phyloP scores from a whole-genome alignment of 2,797 vertebrate genomes.

The Chelmon rostratus region DNA sequence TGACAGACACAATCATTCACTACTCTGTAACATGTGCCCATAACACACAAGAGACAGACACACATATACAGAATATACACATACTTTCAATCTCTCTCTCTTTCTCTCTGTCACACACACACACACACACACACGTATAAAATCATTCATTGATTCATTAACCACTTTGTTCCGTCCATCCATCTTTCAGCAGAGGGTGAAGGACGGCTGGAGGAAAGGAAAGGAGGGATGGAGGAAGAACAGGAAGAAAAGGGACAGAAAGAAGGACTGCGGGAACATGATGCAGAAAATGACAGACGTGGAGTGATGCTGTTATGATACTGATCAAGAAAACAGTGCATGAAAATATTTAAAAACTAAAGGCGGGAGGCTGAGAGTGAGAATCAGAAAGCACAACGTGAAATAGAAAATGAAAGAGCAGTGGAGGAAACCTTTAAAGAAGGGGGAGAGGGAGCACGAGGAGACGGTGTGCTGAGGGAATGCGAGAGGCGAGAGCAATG shows the following conservation, averaged over 20 bases:
- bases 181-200: constrained; percentile 72
- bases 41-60: constrained; percentile 16
- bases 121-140: constrained; percentile 10
- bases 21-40: constrained; percentile 27
- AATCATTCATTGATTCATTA: constrained; percentile 77
- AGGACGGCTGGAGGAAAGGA: constrained; percentile 39
- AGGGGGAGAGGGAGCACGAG: constrained; percentile 15
- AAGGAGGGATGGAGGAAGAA: not conserved
- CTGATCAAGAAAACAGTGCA: constrained; percentile 37
- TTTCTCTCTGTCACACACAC: constrained; percentile 7
- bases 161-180: constrained; percentile 68
- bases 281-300: constrained; percentile 26
- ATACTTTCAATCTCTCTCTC: not conserved
- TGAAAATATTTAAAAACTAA: constrained; percentile 33
- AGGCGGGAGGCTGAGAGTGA: constrained; percentile 27
- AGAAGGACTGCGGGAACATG: constrained; percentile 33
- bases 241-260: constrained; percentile 13
- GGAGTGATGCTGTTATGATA: constrained; percentile 31
- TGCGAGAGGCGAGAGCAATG: constrained; percentile 28
- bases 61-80: not conserved
- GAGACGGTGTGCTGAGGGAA: constrained; percentile 24
- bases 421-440: constrained; percentile 39
- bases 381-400: constrained; percentile 31
- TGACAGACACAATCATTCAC: constrained; percentile 69
- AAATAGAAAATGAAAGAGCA: constrained; percentile 46